A percentile compares a stretch with the other conserved stretches of the same genome.
Conservation (phyloP, 2,888 invertebrate genomes). For the Endotricha flammealis region DNA sequence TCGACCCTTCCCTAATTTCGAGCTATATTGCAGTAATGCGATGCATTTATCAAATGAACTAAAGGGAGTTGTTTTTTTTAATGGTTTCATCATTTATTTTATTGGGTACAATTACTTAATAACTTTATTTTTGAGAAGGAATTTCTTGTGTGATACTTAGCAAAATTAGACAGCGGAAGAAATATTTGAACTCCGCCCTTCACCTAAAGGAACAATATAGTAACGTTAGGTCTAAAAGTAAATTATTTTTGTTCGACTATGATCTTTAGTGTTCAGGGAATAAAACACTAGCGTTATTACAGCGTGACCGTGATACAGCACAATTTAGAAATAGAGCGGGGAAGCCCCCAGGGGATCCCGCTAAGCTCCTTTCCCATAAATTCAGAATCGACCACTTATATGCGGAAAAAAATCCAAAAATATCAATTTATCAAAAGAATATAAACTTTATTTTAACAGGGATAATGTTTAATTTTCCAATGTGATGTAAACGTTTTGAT, state of each 20-base stretch:
- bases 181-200: slow-evolving; percentile 43
- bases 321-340: slow-evolving; percentile 57
- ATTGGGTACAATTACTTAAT: slow-evolving; percentile 59
- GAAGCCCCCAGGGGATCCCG: slow-evolving; percentile 44
- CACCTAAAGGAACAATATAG: slow-evolving; percentile 33
- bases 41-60: slow-evolving; percentile 58
- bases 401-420: slow-evolving; percentile 38
- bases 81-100: slow-evolving; percentile 49
- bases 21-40: slow-evolving; percentile 49
- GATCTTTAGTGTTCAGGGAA: slow-evolving; percentile 1
- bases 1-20: slow-evolving; percentile 53
- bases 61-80: slow-evolving; percentile 42
- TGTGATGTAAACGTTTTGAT: slow-evolving; percentile 13
- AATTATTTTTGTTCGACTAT: slow-evolving; percentile 6
- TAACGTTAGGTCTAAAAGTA: slow-evolving; percentile 1
- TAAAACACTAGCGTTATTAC: not conserved
- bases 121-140: slow-evolving; percentile 38
- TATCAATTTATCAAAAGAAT: slow-evolving; percentile 18
- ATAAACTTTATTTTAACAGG: slow-evolving; percentile 23
- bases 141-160: slow-evolving; percentile 32
- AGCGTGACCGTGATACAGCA: slow-evolving; percentile 23
- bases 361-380: slow-evolving; percentile 57
- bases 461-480: slow-evolving; percentile 24
- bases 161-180: slow-evolving; percentile 42
- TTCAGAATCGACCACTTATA: slow-evolving; percentile 56